Evolutionary conservation across 1,140 invertebrate species (phyloP), one percentile per base, ranked within the genome.

Genomic region (Hormaphis cornu): DNA sequence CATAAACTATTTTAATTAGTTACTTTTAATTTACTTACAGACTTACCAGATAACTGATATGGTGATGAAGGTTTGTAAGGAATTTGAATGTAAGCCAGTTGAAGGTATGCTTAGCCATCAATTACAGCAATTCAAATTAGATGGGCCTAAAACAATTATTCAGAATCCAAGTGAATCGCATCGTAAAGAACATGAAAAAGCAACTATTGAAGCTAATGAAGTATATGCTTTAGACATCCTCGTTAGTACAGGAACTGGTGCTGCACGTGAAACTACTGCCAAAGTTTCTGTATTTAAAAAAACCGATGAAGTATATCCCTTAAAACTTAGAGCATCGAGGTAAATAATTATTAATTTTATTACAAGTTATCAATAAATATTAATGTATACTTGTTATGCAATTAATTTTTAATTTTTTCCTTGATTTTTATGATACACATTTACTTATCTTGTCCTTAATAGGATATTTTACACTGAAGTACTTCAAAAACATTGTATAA

Each of bases 71-170:
- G 88, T 97, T 71, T 89, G 91, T 72, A 89, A 93, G 74, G 84
- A 87, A 28, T 99, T 86, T 80, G 91, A 95, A 74, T 98, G 95
- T 79, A 99, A 97, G 80, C 95, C 97, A 24, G 88, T 99, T 69
- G 96, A 99, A 81, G 94, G 97, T 63, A 98, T 99, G 95, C 82
- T 99, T 28, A 98, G 95, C 74, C 95, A 99, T 80, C 93, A 98
- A 77, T 81, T 99, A 53, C 94, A 95, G 76, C 93, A 96, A 78
- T 92, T 93, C 79, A 90, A 92, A 79, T 97, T 98, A 78, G 95
- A 99, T 81, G 97, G 96, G 24, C 95, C 98, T 74, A 99, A 99
- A 81, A 95, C 95, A 18, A 97, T 99, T 72, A 98, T 98, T 75
- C 93, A 96, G 79, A 97, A 98, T 81, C 97, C 97, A 5, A 94